These are phyloP conservation scores for Cerastoderma edule DNA, from an alignment of 2,888 invertebrate genomes.

Conservation along the genomic window DNA sequence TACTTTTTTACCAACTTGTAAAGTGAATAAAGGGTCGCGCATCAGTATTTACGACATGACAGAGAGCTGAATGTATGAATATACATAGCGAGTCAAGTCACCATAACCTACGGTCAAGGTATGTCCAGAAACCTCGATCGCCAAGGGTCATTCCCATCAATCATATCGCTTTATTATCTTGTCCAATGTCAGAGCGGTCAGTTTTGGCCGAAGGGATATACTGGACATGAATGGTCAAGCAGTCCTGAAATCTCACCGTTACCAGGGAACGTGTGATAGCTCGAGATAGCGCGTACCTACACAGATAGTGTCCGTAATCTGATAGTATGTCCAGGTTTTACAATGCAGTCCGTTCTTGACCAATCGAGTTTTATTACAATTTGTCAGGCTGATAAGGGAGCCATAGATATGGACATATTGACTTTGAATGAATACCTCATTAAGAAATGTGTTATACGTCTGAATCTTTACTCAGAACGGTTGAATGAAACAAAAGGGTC, in stretches of 20 bases:
- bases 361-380: slow-evolving; percentile 7
- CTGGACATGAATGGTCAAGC: slow-evolving; percentile 47
- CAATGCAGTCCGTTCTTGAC: slow-evolving; percentile 13
- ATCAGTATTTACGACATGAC: no score
- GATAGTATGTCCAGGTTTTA: slow-evolving; percentile 36
- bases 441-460: no score
- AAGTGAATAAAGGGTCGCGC: no score
- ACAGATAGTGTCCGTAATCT: slow-evolving; percentile 35
- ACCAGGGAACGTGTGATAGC: slow-evolving; percentile 41
- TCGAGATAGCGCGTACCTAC: slow-evolving; percentile 42
- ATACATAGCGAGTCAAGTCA: no score
- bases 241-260: slow-evolving; percentile 33
- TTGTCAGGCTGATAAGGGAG: slow-evolving; percentile 1
- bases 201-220: slow-evolving; percentile 41
- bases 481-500: no score
- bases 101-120: not conserved
- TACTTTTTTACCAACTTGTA: no score
- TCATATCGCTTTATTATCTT: slow-evolving; percentile 45
- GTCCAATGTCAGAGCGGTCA: slow-evolving; percentile 42
- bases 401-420: no score
- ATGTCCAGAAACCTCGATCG: slow-evolving; percentile 29
- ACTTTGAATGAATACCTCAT: no score
- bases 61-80: no score
- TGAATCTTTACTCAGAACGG: no score
- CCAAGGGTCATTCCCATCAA: slow-evolving; percentile 41